Evolutionary conservation across 2,113 vertebrate species (phyloP).

Genomic region (Penelope pileata): DNA sequence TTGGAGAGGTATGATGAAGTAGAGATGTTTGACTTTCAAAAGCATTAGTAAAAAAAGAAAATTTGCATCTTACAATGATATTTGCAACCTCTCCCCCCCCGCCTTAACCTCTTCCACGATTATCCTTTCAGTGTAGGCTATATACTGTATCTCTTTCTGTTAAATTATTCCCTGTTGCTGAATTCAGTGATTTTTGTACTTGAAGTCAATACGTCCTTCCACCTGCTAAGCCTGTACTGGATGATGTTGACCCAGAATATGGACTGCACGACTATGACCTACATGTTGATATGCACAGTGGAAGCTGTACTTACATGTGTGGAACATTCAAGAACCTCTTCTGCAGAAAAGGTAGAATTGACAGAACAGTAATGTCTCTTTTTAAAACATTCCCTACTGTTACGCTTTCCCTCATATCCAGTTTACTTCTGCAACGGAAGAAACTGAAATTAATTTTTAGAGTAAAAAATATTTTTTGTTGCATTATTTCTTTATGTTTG

Average conservation of each 20-base stretch:
- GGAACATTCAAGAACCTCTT: constrained; percentile 80
- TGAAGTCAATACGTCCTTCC: constrained; percentile 75
- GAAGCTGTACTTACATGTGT: constrained; percentile 77
- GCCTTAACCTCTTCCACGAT: not conserved
- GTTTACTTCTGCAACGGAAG: not conserved
- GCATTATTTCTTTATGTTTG: not conserved
- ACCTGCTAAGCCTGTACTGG: constrained; percentile 59
- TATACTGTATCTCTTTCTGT: not conserved
- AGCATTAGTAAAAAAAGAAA: not conserved
- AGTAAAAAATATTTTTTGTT: not conserved
- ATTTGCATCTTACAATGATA: not conserved
- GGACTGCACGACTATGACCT: constrained; percentile 87
- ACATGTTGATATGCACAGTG: constrained; percentile 84
- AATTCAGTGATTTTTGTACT: not conserved
- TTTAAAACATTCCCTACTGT: not conserved
- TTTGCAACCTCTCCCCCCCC: no score
- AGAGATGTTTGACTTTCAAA: not conserved
- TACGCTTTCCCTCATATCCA: not conserved
- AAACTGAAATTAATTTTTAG: not conserved
- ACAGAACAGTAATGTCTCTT: not conserved
- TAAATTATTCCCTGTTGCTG: not conserved
- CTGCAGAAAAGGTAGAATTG: constrained; percentile 84
- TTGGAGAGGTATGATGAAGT: not conserved
- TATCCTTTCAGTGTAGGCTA: not conserved
- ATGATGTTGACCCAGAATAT: constrained; percentile 85